phyloP scores from a whole-genome alignment of 1,140 invertebrate genomes.

The Micrasema minimum region DNA sequence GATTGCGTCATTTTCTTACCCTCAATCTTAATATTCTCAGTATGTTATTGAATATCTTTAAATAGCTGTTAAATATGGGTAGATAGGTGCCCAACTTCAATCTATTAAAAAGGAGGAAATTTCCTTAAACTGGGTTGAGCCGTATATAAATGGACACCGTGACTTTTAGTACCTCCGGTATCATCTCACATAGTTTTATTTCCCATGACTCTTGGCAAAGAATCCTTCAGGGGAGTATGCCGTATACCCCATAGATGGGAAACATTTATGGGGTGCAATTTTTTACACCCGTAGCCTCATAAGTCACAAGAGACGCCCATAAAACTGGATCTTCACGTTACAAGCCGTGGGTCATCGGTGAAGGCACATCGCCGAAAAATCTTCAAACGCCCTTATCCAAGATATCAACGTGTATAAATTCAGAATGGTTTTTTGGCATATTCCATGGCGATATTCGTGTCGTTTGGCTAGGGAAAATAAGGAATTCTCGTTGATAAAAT shows the following conservation, averaged over 20 bases:
- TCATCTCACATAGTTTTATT: slow-evolving; percentile 35
- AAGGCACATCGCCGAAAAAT: slow-evolving; percentile 10
- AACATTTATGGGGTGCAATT: slow-evolving; percentile 47
- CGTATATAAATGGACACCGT: slow-evolving; percentile 36
- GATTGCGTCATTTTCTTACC: too few species aligned
- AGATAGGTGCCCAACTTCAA: not conserved
- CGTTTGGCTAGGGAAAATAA: not conserved
- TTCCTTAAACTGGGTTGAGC: slow-evolving; percentile 19
- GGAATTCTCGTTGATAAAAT: slow-evolving; percentile 20
- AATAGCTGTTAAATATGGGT: not conserved
- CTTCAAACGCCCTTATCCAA: too few species aligned
- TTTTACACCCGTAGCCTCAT: slow-evolving; percentile 46
- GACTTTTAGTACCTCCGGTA: slow-evolving; percentile 22
- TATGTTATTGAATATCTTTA: too few species aligned
- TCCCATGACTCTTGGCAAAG: slow-evolving; percentile 17
- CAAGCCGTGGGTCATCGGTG: slow-evolving; percentile 20
- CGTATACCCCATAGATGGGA: slow-evolving; percentile 9
- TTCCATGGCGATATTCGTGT: not conserved
- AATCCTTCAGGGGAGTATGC: slow-evolving; percentile 18
- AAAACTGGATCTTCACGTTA: slow-evolving; percentile 27
- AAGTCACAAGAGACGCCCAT: slow-evolving; percentile 41
- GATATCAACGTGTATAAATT: too few species aligned
- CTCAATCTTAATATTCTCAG: too few species aligned
- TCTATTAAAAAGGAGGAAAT: not conserved
- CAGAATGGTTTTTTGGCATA: too few species aligned